Percentiles rank a stretch among this genome's conserved stretches.
Conservation (phyloP, 2,888 invertebrate genomes). For the Andrena hattorfiana region DNA sequence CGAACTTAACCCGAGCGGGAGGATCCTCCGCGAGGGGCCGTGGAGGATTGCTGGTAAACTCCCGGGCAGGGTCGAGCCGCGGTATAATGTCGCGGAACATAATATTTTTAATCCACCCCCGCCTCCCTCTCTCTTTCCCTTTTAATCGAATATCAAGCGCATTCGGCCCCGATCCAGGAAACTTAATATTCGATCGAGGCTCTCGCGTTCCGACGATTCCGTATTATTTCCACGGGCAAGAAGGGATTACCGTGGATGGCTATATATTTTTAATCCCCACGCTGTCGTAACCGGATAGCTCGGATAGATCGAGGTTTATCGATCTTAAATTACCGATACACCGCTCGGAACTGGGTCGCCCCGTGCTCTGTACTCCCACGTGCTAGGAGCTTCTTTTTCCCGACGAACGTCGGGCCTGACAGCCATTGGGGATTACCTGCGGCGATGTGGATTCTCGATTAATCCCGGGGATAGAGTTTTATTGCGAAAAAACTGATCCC, state of each 20-base stretch:
- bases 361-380: conserved; percentile 43
- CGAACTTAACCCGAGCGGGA: conserved; percentile 70
- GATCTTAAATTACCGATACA: conserved; percentile 84
- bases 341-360: conserved; percentile 79
- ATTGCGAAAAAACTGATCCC: conserved; percentile 16
- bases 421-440: conserved; percentile 62
- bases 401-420: not conserved
- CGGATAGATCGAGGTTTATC: conserved; percentile 82
- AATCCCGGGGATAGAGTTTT: conserved; percentile 44
- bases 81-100: conserved; percentile 78
- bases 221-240: conserved; percentile 82
- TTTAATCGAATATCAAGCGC: conserved; percentile 79
- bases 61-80: conserved; percentile 23
- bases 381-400: conserved; percentile 47
- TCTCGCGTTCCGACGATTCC: conserved; percentile 76
- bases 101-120: conserved; percentile 79
- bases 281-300: conserved; percentile 79
- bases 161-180: conserved; percentile 79
- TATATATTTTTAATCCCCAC: conserved; percentile 82
- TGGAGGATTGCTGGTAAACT: conserved; percentile 36
- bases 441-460: conserved; percentile 57
- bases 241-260: conserved; percentile 82
- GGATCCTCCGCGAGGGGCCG: conserved; percentile 21
- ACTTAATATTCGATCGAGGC: conserved; percentile 81
- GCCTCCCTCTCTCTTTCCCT: conserved; percentile 33